These are phyloP conservation scores for Ascidia mentula DNA, from an alignment of 23 tunicate species.

Conservation along the genomic window DNA sequence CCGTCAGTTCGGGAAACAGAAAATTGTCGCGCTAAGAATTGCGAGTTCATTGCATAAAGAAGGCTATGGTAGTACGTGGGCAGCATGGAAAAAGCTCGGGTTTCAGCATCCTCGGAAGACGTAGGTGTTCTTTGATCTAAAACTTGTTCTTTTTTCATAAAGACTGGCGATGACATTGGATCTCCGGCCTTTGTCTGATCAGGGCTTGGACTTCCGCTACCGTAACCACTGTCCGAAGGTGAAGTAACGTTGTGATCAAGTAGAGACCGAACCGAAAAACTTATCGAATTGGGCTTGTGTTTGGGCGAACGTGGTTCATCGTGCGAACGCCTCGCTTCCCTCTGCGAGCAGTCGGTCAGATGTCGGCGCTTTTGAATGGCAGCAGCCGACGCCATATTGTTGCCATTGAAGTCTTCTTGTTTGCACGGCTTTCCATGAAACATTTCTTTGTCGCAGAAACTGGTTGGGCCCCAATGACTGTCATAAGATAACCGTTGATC, in stretches of 20 bases:
- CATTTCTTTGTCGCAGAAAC: neutral
- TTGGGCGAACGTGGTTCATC: neutral
- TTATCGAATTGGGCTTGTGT: constrained; percentile 19
- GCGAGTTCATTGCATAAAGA: constrained; percentile 59
- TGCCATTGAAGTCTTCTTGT: neutral
- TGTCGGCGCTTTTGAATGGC: neutral
- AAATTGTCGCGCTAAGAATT: constrained; percentile 34
- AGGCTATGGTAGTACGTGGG: constrained; percentile 52
- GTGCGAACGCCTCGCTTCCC: neutral
- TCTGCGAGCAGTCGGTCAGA: neutral
- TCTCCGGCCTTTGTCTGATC: constrained; percentile 12
- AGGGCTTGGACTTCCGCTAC: constrained; percentile 90
- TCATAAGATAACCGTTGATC: neutral
- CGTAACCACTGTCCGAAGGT: constrained; percentile 89
- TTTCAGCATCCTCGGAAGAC: neutral
- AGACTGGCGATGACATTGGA: constrained; percentile 3
- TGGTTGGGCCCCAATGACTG: neutral
- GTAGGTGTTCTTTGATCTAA: neutral
- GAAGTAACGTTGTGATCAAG: constrained; percentile 54
- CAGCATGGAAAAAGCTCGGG: constrained; percentile 8
- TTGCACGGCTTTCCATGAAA: neutral
- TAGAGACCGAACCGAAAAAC: constrained; percentile 44
- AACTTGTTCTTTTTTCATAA: neutral
- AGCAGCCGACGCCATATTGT: constrained; percentile 20
- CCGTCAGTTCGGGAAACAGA: neutral